phyloP scores from a whole-genome alignment of 1,140 invertebrate species.

The Pogonus chalceus region DNA sequence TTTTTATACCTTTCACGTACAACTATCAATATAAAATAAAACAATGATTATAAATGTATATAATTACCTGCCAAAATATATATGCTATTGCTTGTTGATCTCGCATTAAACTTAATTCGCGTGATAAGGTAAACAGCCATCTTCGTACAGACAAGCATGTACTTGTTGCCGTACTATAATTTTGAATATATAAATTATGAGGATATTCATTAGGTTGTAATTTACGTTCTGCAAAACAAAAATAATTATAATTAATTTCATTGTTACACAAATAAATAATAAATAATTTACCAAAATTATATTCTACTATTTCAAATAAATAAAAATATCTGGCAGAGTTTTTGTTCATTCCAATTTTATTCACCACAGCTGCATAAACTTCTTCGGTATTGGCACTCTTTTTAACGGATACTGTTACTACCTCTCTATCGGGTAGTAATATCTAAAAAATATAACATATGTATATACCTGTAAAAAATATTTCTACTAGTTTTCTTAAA shows the following conservation, averaged over 20 bases:
- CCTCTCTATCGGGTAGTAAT: conserved; percentile 68
- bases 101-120: conserved; percentile 59
- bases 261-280: background rate
- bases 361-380: conserved; percentile 82
- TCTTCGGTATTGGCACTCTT: conserved; percentile 84
- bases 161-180: conserved; percentile 96
- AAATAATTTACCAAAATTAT: conserved; percentile 72
- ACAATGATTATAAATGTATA: too few species aligned
- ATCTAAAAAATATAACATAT: conserved; percentile 27
- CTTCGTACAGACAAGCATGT: conserved; percentile 89
- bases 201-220: conserved; percentile 88
- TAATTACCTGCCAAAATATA: conserved; percentile 63
- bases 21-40: too few species aligned
- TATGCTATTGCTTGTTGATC: conserved; percentile 56
- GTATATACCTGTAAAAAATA: background rate
- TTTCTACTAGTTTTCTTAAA: too few species aligned
- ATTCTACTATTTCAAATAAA: conserved; percentile 96
- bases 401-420: conserved; percentile 85
- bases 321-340: conserved; percentile 87
- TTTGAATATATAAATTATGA: conserved; percentile 96
- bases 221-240: conserved; percentile 70
- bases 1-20: too few species aligned
- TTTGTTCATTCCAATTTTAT: conserved; percentile 72
- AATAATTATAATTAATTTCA: conserved; percentile 3
- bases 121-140: conserved; percentile 81